These are phyloP conservation scores for Agriopis marginaria DNA, from an alignment of 2,888 invertebrate species.

Conservation along the genomic window DNA sequence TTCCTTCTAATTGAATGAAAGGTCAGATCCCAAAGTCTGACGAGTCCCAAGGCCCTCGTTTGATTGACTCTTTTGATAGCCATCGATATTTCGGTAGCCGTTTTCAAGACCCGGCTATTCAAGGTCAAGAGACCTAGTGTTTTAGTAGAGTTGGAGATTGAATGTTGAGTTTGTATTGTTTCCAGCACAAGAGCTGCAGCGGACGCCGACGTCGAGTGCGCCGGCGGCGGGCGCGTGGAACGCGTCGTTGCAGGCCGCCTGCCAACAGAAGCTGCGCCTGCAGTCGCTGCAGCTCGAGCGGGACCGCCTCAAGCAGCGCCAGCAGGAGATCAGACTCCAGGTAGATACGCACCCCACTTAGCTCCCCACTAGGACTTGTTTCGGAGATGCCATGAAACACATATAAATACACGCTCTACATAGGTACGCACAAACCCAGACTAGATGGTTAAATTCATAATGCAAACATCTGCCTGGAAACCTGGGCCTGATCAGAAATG, in stretches of 20 bases:
- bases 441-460: too few relatives aligned
- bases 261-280: conserved; percentile 91
- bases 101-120: too few relatives aligned
- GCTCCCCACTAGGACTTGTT: too few relatives aligned
- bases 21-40: too few relatives aligned
- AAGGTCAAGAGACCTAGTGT: too few relatives aligned
- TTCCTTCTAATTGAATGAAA: too few relatives aligned
- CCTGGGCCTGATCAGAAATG: too few relatives aligned
- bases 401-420: not conserved
- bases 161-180: conserved; percentile 42
- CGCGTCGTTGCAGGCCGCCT: conserved; percentile 87
- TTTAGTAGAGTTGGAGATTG: not conserved
- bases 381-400: not conserved
- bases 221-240: conserved; percentile 87
- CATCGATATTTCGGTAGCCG: too few relatives aligned
- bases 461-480: too few relatives aligned
- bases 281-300: conserved; percentile 95
- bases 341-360: conserved; percentile 67
- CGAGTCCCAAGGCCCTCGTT: too few relatives aligned
- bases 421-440: too few relatives aligned
- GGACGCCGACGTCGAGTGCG: conserved; percentile 84
- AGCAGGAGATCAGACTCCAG: conserved; percentile 96
- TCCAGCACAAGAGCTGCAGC: conserved; percentile 86
- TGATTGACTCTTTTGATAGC: too few relatives aligned
- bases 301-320: conserved; percentile 94